Evolutionary conservation across 2,113 vertebrate species (phyloP), one percentile per base, ranked within the genome.

Genomic region (Seriola dumerili): DNA sequence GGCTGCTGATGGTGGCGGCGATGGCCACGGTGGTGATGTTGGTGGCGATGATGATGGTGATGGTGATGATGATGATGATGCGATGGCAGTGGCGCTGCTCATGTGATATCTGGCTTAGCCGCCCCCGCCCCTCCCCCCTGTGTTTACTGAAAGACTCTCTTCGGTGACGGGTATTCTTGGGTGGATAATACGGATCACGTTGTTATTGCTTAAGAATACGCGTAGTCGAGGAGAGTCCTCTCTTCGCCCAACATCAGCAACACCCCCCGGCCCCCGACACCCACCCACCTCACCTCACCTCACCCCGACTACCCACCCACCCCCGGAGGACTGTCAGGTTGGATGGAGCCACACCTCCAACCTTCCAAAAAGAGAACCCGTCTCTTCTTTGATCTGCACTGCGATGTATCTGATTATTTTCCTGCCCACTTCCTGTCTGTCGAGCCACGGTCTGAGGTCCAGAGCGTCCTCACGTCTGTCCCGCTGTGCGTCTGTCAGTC

Each of bases 151-250:
- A 95, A 96, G 97, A 97, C 97, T 99, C 98, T 99, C 97, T 99
- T 99, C 98, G 98, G 98, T 98, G 98, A 99, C 98, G 98, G 98
- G 98, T 99, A 99, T 99, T 99, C 98, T 99, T 99, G 98, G 98
- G 98, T 99, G 98, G 97, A 99, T 99, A 99, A 99, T 99, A 99
- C 98, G 97, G 98, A 99, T 99, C 97, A 98, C 98, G 98, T 99
- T 99, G 98, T 99, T 99, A 99, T 99, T 99, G 98, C 98, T 99
- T 99, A 99, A 99, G 98, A 99, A 99, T 99, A 99, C 98, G 98
- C 98, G 98, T 99, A 99, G 98, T 99, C 97, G 98, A 99, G 98
- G 98, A 99, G 98, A 98, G 98, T 99, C 97, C 96, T 95, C 95
- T 97, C 98, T 96, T 96, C 98, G 95, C 96, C 89, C 86, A 87